Evolutionary conservation across 2,888 invertebrate genomes (phyloP), one percentile per base, ranked within the genome.

Genomic region (Perithous albicinctus): DNA sequence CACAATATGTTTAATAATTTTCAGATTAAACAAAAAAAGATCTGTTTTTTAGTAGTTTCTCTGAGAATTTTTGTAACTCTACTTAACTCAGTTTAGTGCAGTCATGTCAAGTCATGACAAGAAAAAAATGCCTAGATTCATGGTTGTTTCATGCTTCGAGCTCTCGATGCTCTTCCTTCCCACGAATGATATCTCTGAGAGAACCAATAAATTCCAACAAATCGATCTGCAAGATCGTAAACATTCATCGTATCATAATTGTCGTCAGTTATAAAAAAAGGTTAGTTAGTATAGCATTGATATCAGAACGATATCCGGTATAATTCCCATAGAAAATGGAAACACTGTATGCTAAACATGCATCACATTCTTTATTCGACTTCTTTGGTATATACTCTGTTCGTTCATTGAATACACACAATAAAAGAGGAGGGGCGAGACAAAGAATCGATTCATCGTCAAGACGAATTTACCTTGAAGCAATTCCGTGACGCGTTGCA

Each of bases 341-440:
- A 51, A 51, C 51, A 51, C 10, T 51, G 23, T 51, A 51, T 8
- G 51, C 23, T 20, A 20, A n/a, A 48, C 10, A 3, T 20, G 48
- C 10, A 7, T 8, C 48, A 48, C 20, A 48, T 20, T 20, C 48
- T 20, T 20, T 20, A 10, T 20, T 43, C 15, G 2, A 8, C 20
- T 48, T 48, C 4, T 6, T 66, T 51, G 66, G 29, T 35, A 77
- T 66, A 23, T 48, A 32, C 69, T 56, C 73, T 61, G 78, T 66
- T 67, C 66, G 12, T 73, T 67, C 67, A 67, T 79, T 67, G 41
- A 51, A 20, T 18, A 23, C n/a, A 23, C 59, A 73, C 48, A 63
- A 77, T 67, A 59, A 63, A 72, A 29, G 48, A 48, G 38, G 20
- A 63, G n/a, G n/a, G n/a, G n/a, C n/a, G n/a, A n/a, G 41, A 63